Conservation (phyloP, 2,888 invertebrate genomes). For the Troglohyphantes excavatus region DNA sequence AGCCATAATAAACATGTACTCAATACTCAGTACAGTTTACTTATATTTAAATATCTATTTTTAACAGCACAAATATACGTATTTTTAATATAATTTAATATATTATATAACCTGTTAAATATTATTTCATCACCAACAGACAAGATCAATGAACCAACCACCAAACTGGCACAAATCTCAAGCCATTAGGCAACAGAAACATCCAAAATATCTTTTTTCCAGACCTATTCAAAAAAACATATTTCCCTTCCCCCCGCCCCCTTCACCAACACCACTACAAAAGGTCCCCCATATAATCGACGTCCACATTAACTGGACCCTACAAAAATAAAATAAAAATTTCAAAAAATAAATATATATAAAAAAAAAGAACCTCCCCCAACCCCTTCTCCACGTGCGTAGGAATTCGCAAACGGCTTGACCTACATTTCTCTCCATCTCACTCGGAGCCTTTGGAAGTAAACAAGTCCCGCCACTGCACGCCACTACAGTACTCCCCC, state of each 20-base stretch:
- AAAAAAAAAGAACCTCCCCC: not conserved
- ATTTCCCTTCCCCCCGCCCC: not conserved
- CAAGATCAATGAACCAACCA: too few species aligned
- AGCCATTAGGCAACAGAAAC: not conserved
- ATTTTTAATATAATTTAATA: too few species aligned
- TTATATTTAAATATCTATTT: too few species aligned
- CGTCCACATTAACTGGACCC: constrained; percentile 17
- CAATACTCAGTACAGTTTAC: too few species aligned
- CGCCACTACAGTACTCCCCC: not conserved
- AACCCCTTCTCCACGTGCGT: not conserved
- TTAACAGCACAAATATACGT: too few species aligned
- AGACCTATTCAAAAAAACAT: too few species aligned
- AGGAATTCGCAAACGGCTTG: not conserved
- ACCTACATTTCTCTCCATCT: not conserved
- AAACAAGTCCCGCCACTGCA: not conserved
- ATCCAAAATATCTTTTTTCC: not conserved
- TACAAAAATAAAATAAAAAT: not conserved
- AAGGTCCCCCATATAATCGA: constrained; percentile 15
- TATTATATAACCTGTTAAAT: too few species aligned
- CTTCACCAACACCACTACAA: not conserved
- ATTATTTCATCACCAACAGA: too few species aligned
- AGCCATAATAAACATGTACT: too few species aligned
- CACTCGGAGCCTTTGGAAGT: not conserved
- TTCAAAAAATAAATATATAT: not conserved
- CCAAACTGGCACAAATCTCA: not conserved